Base-by-base conservation (phyloP, 2,888 invertebrate genomes). In the Syritta pipiens region DNA sequence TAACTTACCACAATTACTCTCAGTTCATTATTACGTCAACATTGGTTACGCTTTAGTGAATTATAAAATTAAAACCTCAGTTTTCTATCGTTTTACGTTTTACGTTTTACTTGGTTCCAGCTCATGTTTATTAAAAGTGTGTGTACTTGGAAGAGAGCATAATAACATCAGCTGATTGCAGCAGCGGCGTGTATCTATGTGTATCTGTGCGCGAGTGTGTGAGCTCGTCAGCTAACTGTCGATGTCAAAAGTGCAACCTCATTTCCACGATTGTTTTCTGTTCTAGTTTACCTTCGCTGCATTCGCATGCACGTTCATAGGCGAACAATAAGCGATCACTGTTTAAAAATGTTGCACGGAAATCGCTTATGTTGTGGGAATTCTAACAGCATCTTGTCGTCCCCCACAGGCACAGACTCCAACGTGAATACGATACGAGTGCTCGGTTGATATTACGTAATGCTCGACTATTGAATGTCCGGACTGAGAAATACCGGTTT, bases 11-110 rank as follows among this genome's bases (percentile, higher is more conserved):
- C 20, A 62, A 72, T 67, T 74, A 63, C 55, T 57, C 60, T 51
- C 44, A 20, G 48, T 60, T 40, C 48, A 68, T 67, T 74, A 74
- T 79, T 79, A 79, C 79, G 74, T 79, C 74, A 79, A 79, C 68
- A 62, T 72, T 68, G 57, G 79, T 62, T 79, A 74, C 74, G 79
- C 79, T 79, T 79, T 74, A 79, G 62, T 68, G 79, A 79, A 74
- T 79, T 79, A 68, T 37, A 68, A 74, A 74, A 74, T 67, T 68
- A 57, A 79, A 62, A 44, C 6, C 35, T 48, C 37, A 59, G 35
- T 63, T 65, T 76, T 65, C 30, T 20, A 37, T 71, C 12, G 17
- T 19, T 53, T 46, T 24, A 9, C 46, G 9, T 24, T 28, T 17
- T 49, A 26, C n/a, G 4, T 5, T 40, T 40, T 3, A 9, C 6